Evolutionary conservation across 1,140 invertebrate species (phyloP).

Genomic region (Ladona fulva): DNA sequence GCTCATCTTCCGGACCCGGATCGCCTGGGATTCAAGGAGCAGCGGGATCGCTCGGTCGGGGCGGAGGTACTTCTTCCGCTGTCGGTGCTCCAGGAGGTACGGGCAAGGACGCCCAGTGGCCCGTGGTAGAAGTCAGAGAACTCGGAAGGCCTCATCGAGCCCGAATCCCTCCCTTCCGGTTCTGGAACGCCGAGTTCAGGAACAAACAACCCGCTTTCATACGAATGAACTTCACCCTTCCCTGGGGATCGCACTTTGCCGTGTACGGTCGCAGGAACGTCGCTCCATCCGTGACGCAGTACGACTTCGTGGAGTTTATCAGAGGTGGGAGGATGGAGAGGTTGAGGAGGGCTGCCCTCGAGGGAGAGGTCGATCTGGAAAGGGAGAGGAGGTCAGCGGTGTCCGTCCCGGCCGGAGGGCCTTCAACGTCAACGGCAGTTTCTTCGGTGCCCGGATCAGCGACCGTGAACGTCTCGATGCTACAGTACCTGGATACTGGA

Average conservation of each 20-base stretch:
- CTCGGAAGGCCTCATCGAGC: conserved; percentile 71
- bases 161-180: conserved; percentile 75
- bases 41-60: conserved; percentile 30
- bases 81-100: conserved; percentile 33
- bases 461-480: conserved; percentile 71
- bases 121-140: conserved; percentile 69
- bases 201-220: conserved; percentile 83
- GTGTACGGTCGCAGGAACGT: conserved; percentile 87
- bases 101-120: conserved; percentile 46
- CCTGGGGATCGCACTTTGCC: conserved; percentile 84
- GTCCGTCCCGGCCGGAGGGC: not conserved
- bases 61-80: conserved; percentile 27
- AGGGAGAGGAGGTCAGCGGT: not conserved
- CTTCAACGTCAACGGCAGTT: conserved; percentile 46
- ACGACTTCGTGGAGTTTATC: conserved; percentile 90
- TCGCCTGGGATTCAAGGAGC: conserved; percentile 46
- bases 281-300: conserved; percentile 87
- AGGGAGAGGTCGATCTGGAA: not conserved
- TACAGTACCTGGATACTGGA: conserved; percentile 84
- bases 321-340: conserved; percentile 70
- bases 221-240: conserved; percentile 79
- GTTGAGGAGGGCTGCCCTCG: conserved; percentile 37
- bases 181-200: conserved; percentile 84
- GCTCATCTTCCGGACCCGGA: conserved; percentile 42
- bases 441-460: conserved; percentile 31